Conservation (phyloP, 2,113 vertebrate species). For the Apus apus region DNA sequence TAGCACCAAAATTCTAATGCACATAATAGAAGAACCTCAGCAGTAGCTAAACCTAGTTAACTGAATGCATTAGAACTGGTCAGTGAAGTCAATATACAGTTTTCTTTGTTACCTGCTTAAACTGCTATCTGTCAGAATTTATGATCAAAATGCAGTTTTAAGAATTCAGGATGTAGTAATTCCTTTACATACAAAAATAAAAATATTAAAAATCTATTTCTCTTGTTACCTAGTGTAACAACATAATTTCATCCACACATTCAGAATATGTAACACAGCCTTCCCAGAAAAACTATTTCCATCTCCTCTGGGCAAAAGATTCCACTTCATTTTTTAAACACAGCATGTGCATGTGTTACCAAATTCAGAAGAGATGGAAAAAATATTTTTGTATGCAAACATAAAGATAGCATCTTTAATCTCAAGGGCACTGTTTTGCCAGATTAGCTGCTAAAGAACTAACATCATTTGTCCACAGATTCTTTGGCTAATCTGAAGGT, state of each 20-base stretch:
- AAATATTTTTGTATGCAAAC: background rate
- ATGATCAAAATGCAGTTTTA: background rate
- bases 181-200: background rate
- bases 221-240: background rate
- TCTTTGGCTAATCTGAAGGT: background rate
- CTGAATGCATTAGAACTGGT: background rate
- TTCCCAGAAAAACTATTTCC: background rate
- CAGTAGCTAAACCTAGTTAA: background rate
- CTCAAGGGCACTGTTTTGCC: background rate
- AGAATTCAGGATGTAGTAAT: background rate
- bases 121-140: background rate
- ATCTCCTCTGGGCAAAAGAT: background rate
- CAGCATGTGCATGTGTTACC: rapidly evolving
- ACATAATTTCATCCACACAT: background rate
- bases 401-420: background rate
- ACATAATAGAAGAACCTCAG: background rate
- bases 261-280: background rate
- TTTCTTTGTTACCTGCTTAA: background rate
- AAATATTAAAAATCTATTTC: background rate
- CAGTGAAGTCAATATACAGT: background rate
- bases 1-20: background rate
- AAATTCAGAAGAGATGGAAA: background rate
- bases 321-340: background rate
- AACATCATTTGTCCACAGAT: background rate
- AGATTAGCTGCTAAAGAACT: background rate